phyloP scores from a whole-genome alignment of 1,140 invertebrate species.

The Cecropterus lyciades region DNA sequence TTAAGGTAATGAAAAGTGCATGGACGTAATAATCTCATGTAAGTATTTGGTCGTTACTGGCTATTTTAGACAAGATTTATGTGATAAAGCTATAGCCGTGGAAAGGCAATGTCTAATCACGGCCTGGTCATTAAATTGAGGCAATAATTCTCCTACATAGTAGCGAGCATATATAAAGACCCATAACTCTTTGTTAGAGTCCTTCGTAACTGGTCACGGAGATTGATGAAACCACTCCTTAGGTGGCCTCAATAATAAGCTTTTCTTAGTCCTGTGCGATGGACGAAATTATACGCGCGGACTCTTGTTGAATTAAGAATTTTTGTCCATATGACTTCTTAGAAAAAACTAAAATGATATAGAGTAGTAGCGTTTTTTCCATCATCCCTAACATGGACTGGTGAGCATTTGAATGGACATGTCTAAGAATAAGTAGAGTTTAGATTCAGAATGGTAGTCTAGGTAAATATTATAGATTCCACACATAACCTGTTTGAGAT shows the following conservation, averaged over 20 bases:
- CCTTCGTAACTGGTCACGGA: constrained; percentile 66
- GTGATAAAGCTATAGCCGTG: constrained; percentile 65
- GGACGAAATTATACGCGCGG: constrained; percentile 3
- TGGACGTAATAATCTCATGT: constrained; percentile 41
- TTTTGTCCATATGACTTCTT: constrained; percentile 1
- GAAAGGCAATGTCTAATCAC: constrained; percentile 77
- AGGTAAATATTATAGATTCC: no score
- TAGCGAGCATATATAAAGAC: constrained; percentile 71
- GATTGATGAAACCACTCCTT: constrained; percentile 77
- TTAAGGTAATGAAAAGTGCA: constrained; percentile 17
- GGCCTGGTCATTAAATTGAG: constrained; percentile 70
- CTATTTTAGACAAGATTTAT: constrained; percentile 65
- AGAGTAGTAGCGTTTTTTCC: no score
- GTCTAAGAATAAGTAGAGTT: no score
- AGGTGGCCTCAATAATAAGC: constrained; percentile 74
- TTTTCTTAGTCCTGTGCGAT: constrained; percentile 53
- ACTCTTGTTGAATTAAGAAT: constrained; percentile 1
- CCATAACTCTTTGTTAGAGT: constrained; percentile 75
- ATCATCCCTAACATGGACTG: no score
- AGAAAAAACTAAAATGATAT: no score
- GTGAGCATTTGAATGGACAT: no score
- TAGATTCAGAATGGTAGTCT: no score
- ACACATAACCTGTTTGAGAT: no score
- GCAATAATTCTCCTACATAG: constrained; percentile 79
- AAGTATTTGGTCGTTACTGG: constrained; percentile 55